A percentile compares a stretch with the other conserved stretches of the same genome.
Evolutionary conservation across 2,888 invertebrate genomes (phyloP).

Genomic region (Epirrita christyi): DNA sequence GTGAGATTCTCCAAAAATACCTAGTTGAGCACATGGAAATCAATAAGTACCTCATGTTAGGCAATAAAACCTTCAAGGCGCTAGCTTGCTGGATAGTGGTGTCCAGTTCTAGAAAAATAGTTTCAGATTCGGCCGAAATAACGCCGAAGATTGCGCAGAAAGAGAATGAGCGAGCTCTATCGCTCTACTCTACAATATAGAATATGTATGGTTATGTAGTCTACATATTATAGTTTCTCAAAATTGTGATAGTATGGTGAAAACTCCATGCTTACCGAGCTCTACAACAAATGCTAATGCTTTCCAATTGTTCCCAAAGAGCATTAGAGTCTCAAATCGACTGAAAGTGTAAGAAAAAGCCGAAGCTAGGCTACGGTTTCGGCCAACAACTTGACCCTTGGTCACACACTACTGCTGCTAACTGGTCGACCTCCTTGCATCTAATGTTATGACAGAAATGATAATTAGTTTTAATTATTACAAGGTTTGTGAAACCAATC

Average conservation of each 20-base stretch:
- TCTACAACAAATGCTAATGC: too few relatives aligned
- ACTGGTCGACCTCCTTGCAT: slow-evolving; percentile 27
- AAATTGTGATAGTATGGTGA: too few relatives aligned
- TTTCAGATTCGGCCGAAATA: background rate
- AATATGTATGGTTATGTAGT: too few relatives aligned
- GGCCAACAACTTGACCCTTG: background rate
- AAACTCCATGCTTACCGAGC: too few relatives aligned
- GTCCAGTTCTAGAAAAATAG: background rate
- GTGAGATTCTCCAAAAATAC: too few relatives aligned
- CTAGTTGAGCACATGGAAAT: slow-evolving; percentile 3
- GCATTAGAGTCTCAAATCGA: too few relatives aligned
- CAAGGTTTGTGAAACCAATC: slow-evolving; percentile 11
- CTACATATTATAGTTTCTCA: too few relatives aligned
- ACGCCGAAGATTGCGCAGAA: background rate
- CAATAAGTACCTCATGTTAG: slow-evolving; percentile 8
- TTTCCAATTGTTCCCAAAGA: too few relatives aligned
- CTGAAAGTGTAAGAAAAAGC: background rate
- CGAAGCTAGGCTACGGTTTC: background rate
- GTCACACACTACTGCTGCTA: background rate
- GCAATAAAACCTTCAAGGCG: slow-evolving; percentile 5
- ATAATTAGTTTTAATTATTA: slow-evolving; percentile 16
- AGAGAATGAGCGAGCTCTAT: background rate
- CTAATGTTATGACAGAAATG: slow-evolving; percentile 23
- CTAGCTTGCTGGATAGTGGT: background rate
- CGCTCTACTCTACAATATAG: too few relatives aligned